phyloP scores from a whole-genome alignment of 2,888 invertebrate genomes.

The Toxonevra muliebris region DNA sequence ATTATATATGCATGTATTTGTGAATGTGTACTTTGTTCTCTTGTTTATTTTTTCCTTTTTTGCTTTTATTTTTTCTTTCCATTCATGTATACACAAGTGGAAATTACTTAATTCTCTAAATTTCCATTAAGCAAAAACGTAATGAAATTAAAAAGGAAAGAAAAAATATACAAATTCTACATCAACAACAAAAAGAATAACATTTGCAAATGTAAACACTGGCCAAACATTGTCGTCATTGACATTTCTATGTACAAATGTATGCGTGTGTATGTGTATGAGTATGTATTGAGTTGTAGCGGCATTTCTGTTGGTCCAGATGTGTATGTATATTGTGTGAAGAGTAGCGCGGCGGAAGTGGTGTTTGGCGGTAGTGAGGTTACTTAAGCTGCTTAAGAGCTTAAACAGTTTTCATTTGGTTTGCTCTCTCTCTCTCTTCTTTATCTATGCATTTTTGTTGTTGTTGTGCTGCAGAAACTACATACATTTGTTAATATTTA shows the following conservation, averaged over 20 bases:
- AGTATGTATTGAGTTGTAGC: too few species aligned
- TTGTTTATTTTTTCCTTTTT: slow-evolving; percentile 1
- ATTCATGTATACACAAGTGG: slow-evolving; percentile 11
- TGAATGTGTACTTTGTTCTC: background rate
- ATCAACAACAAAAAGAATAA: background rate
- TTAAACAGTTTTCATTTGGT: slow-evolving; percentile 10
- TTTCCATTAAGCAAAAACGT: slow-evolving; percentile 14
- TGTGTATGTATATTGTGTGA: too few species aligned
- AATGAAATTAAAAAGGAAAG: slow-evolving; percentile 8
- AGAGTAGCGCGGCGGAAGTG: background rate
- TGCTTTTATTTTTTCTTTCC: background rate
- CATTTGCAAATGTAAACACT: background rate
- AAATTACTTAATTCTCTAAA: slow-evolving; percentile 22
- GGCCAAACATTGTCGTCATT: background rate
- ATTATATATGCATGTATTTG: slow-evolving; percentile 8
- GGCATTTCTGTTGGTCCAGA: too few species aligned
- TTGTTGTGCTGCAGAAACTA: background rate
- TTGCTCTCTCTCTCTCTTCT: background rate
- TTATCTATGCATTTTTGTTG: background rate
- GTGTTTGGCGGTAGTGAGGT: background rate
- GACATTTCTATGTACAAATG: background rate
- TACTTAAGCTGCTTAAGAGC: slow-evolving; percentile 32
- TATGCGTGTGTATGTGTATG: background rate
- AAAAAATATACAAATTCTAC: background rate
- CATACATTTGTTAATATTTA: slow-evolving; percentile 6